Percentiles rank a stretch among this genome's conserved stretches.
These are phyloP conservation scores for Yponomeuta sedellus DNA, from an alignment of 2,888 invertebrate genomes.

Conservation along the genomic window DNA sequence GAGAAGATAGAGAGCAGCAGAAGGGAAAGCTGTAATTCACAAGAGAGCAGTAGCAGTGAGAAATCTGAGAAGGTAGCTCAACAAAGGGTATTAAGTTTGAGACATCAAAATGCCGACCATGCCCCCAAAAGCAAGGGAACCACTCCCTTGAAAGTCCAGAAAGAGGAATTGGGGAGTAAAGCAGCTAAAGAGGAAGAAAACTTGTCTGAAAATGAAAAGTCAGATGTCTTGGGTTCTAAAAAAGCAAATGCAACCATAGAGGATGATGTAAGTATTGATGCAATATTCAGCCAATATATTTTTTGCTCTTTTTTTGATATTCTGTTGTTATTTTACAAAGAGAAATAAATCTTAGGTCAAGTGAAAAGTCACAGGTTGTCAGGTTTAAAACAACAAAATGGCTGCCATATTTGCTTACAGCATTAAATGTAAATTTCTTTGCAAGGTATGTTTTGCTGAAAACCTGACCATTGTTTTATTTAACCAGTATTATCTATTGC, in stretches of 20 bases:
- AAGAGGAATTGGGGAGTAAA: constrained; percentile 42
- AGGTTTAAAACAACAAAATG: constrained; percentile 30
- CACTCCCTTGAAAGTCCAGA: constrained; percentile 55
- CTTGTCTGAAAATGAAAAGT: constrained; percentile 30
- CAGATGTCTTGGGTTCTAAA: constrained; percentile 33
- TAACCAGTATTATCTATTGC: too few species aligned
- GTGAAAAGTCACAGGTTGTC: not conserved
- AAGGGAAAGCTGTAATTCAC: constrained; percentile 52
- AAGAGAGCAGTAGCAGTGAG: constrained; percentile 55
- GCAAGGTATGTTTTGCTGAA: not conserved
- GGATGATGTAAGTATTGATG: constrained; percentile 26
- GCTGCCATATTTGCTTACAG: constrained; percentile 22
- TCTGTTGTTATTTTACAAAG: not conserved
- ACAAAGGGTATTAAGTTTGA: constrained; percentile 66
- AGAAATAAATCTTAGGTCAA: not conserved
- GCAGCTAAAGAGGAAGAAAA: constrained; percentile 38
- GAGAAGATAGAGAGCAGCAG: constrained; percentile 46
- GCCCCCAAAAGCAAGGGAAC: constrained; percentile 78
- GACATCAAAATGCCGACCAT: constrained; percentile 80
- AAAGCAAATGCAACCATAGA: constrained; percentile 30
- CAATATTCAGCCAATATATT: not conserved
- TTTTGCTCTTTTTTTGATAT: not conserved
- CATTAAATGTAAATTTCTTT: not conserved
- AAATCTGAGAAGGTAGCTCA: constrained; percentile 46
- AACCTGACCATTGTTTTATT: not conserved